phyloP scores from a whole-genome alignment of 1,140 invertebrate genomes.

The Lasioglossum baleicum region DNA sequence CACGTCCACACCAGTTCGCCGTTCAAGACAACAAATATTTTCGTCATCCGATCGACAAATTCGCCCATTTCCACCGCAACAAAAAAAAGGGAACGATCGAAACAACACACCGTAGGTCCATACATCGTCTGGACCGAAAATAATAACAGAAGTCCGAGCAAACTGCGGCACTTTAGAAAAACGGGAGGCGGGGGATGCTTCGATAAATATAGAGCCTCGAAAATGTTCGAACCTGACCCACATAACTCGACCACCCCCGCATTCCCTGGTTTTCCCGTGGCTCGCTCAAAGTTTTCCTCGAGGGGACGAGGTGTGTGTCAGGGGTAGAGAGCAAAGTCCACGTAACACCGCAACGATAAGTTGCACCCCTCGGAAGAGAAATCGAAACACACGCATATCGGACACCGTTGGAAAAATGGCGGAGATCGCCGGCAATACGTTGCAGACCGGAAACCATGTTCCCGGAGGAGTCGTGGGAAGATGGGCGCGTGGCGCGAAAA shows the following conservation, averaged over 20 bases:
- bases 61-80: no score
- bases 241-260: background rate
- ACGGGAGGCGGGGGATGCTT: background rate
- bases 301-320: no score
- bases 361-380: background rate
- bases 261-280: background rate
- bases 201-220: background rate
- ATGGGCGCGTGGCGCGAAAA: slow-evolving; percentile 3
- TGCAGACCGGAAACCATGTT: background rate
- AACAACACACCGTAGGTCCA: no score
- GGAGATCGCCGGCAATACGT: slow-evolving; percentile 7
- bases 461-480: background rate
- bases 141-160: background rate
- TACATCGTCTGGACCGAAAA: no score
- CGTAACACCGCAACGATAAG: slow-evolving; percentile 5
- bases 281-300: background rate
- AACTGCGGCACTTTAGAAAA: background rate
- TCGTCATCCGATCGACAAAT: no score
- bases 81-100: no score
- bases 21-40: no score
- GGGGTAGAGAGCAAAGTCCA: background rate
- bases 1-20: no score
- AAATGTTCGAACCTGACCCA: slow-evolving; percentile 8
- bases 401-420: slow-evolving; percentile 17
- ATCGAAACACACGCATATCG: slow-evolving; percentile 17